These are phyloP conservation scores for Melanerpes aurifrons DNA, from an alignment of 2,113 vertebrate genomes.

Conservation along the genomic window DNA sequence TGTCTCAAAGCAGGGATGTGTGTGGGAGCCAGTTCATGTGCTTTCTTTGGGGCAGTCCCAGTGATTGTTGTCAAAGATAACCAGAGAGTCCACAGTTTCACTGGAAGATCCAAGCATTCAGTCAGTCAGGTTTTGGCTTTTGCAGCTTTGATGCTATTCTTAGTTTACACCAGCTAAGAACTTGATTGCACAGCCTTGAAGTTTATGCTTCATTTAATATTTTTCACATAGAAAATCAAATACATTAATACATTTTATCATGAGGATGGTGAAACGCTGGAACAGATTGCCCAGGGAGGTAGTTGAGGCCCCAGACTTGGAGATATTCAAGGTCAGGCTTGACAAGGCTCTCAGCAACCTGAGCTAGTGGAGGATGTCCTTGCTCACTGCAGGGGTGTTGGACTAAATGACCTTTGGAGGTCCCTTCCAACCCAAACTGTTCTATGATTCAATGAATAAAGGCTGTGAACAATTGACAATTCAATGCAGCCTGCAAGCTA, in stretches of 20 bases:
- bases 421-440: too few relatives aligned
- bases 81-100: background rate
- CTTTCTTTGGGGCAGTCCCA: background rate
- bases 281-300: too few relatives aligned
- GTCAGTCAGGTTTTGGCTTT: background rate
- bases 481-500: background rate
- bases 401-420: too few relatives aligned
- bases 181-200: background rate
- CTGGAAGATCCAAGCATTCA: background rate
- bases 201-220: background rate
- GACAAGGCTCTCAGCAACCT: too few relatives aligned
- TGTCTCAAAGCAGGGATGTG: background rate
- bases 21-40: background rate
- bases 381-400: too few relatives aligned
- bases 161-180: background rate
- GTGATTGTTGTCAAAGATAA: background rate
- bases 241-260: background rate
- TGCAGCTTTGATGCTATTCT: background rate
- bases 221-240: background rate
- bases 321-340: too few relatives aligned
- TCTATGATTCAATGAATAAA: background rate
- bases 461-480: background rate
- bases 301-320: too few relatives aligned
- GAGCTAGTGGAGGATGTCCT: too few relatives aligned
- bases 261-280: too few relatives aligned